Evolutionary conservation across 2,888 invertebrate species (phyloP).

Genomic region (Scaptomyza caliginosa): DNA sequence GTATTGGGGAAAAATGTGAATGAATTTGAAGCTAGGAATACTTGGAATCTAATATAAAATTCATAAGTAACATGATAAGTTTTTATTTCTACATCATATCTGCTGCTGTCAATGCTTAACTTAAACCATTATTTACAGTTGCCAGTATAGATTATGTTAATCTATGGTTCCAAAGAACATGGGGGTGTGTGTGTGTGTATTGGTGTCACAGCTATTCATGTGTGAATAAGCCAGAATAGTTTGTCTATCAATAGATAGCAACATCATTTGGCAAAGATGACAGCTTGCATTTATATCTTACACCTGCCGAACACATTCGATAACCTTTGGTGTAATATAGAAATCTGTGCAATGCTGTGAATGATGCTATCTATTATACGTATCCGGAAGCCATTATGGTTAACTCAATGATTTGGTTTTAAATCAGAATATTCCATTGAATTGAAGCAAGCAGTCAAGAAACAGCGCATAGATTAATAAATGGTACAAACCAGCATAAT

Average conservation of each 20-base stretch:
- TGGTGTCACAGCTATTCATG: not conserved
- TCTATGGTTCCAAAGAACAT: not conserved
- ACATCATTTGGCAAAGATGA: not conserved
- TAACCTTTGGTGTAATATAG: slow-evolving; percentile 32
- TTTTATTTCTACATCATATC: too few species aligned
- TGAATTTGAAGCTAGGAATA: too few species aligned
- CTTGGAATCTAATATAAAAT: too few species aligned
- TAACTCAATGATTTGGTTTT: slow-evolving; percentile 4
- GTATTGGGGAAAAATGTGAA: too few species aligned
- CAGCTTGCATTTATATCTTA: slow-evolving; percentile 5
- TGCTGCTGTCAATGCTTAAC: too few species aligned
- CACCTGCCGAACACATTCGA: not conserved
- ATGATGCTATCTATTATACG: slow-evolving; percentile 32
- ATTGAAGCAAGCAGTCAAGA: slow-evolving; percentile 24
- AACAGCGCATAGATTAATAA: slow-evolving; percentile 43
- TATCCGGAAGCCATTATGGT: slow-evolving; percentile 12
- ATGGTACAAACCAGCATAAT: slow-evolving; percentile 10
- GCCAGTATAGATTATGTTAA: not conserved
- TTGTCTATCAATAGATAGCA: slow-evolving; percentile 1
- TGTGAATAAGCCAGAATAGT: not conserved
- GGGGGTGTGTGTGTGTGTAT: too few species aligned
- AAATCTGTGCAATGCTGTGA: slow-evolving; percentile 16
- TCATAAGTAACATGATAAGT: too few species aligned
- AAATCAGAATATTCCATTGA: slow-evolving; percentile 39
- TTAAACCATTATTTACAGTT: too few species aligned